A percentile compares a stretch with the other conserved stretches of the same genome.
Conservation (phyloP, 2,888 invertebrate genomes). For the Thera britannica region DNA sequence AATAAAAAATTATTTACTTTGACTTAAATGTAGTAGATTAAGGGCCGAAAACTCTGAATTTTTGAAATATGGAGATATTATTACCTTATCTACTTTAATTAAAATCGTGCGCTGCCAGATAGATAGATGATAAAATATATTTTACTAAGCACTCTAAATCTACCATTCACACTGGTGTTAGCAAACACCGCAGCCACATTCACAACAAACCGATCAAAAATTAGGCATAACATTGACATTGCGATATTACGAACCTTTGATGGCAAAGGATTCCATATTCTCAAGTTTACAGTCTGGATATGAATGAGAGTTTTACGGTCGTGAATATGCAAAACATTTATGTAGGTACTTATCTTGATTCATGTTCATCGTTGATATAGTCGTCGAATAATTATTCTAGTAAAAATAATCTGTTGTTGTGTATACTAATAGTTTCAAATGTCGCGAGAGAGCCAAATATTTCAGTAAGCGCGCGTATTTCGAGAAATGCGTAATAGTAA, state of each 20-base stretch:
- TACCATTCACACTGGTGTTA: no score
- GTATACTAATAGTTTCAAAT: not conserved
- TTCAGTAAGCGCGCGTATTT: constrained; percentile 18
- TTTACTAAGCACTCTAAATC: no score
- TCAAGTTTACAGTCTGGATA: not conserved
- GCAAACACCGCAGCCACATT: no score
- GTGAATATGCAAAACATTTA: not conserved
- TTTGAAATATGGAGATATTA: no score
- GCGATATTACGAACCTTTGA: not conserved
- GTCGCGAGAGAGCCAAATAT: constrained; percentile 13
- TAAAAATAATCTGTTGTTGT: constrained; percentile 2
- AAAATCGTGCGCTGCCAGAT: no score
- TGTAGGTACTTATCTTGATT: not conserved
- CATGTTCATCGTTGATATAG: not conserved
- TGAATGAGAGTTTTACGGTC: not conserved
- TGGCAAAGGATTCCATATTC: not conserved
- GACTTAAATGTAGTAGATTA: no score
- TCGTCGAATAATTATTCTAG: not conserved
- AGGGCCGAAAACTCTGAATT: no score
- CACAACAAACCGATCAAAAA: not conserved
- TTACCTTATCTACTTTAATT: no score
- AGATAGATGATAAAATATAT: no score
- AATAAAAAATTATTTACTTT: no score
- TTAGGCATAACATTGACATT: not conserved
- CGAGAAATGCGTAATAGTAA: constrained; percentile 20